These are phyloP conservation scores for Lemur catta DNA, from an alignment of 2,797 vertebrate genomes.

Conservation along the genomic window DNA sequence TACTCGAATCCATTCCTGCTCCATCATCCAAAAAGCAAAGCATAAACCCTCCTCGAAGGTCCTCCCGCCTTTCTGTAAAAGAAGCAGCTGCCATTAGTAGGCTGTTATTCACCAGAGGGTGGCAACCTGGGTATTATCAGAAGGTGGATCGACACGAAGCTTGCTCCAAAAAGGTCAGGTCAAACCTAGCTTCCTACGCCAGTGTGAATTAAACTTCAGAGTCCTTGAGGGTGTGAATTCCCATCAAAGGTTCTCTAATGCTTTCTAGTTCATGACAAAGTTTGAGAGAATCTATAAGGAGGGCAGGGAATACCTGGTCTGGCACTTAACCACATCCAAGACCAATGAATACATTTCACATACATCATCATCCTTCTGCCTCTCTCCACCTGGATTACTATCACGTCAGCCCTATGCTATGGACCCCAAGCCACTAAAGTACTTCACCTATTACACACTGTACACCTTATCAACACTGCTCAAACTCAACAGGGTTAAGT, in stretches of 20 bases:
- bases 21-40: constrained; percentile 99
- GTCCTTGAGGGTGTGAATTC: neutral
- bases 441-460: neutral
- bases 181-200: neutral
- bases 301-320: neutral
- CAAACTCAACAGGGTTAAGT: neutral
- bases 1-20: constrained; percentile 97
- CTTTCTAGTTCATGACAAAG: constrained; percentile 11
- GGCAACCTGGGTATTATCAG: neutral
- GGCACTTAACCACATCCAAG: neutral
- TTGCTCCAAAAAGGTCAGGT: neutral
- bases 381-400: neutral
- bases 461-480: neutral
- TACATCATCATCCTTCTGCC: neutral
- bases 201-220: neutral
- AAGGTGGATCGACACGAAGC: neutral
- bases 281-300: neutral
- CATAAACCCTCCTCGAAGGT: constrained; percentile 94
- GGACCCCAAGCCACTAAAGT: neutral
- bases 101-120: neutral
- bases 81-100: constrained; percentile 51
- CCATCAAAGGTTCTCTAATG: neutral
- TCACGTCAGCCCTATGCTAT: neutral
- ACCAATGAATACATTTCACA: neutral
- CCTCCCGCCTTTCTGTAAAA: constrained; percentile 89